Conservation (phyloP, 2,113 vertebrate genomes). For the Periophthalmodon schlosseri region DNA sequence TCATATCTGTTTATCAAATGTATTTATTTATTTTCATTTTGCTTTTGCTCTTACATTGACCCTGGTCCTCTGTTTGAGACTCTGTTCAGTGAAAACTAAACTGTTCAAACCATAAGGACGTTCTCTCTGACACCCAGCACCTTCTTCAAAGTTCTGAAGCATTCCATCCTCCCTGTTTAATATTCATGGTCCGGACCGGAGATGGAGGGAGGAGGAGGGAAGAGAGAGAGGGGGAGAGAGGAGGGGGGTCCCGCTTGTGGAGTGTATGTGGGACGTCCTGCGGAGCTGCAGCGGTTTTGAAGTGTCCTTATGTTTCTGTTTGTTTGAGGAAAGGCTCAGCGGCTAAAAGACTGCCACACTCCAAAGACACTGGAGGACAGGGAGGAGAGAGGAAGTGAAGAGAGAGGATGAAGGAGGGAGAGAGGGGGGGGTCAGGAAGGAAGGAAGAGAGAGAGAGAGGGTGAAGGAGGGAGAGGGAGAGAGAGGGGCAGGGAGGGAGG, state of each 20-base stretch:
- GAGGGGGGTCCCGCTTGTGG: slow-evolving; percentile 16
- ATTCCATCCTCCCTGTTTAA: slow-evolving; percentile 61
- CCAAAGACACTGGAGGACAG: slow-evolving; percentile 70
- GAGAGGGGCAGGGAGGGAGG: neutral
- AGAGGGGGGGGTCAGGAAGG: neutral
- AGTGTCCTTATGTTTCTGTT: slow-evolving; percentile 81
- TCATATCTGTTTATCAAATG: no score
- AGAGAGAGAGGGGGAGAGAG: slow-evolving; percentile 7
- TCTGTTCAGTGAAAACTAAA: neutral
- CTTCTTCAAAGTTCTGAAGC: slow-evolving; percentile 42
- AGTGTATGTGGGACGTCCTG: slow-evolving; percentile 70
- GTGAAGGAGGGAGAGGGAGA: neutral
- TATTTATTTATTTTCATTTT: no score
- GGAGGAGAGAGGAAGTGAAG: slow-evolving; percentile 18
- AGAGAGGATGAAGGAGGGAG: neutral
- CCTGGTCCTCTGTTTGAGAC: neutral
- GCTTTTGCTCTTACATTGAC: no score
- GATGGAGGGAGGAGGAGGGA: slow-evolving; percentile 28
- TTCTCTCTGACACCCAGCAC: slow-evolving; percentile 31
- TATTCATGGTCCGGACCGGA: slow-evolving; percentile 69
- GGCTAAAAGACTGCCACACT: slow-evolving; percentile 72
- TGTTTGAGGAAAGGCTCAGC: slow-evolving; percentile 75
- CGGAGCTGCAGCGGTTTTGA: slow-evolving; percentile 70
- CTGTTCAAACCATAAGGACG: neutral
- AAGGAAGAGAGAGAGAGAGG: slow-evolving; percentile 7